A percentile compares a stretch with the other conserved stretches of the same genome.
Evolutionary conservation across 1,140 invertebrate species (phyloP).

Genomic region (Mycetomoellerius zeteki): DNA sequence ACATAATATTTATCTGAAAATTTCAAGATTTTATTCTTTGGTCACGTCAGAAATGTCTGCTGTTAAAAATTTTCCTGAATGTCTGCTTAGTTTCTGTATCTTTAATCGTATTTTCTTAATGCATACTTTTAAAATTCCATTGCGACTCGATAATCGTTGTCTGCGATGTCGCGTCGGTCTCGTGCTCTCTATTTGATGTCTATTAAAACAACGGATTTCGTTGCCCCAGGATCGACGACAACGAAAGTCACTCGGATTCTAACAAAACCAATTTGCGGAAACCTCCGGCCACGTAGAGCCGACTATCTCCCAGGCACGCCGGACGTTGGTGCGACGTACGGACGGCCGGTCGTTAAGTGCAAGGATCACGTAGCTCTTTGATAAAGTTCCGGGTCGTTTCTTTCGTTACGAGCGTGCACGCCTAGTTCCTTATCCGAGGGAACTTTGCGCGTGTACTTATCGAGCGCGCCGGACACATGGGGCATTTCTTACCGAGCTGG

Average conservation of each 20-base stretch:
- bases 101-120: conserved; percentile 31
- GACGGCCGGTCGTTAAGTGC: conserved; percentile 74
- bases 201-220: conserved; percentile 25
- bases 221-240: conserved; percentile 31
- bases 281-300: conserved; percentile 71
- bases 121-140: conserved; percentile 19
- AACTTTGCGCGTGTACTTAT: conserved; percentile 72
- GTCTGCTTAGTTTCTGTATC: conserved; percentile 11
- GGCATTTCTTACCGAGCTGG: conserved; percentile 62
- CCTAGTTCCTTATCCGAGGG: conserved; percentile 71
- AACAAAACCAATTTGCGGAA: conserved; percentile 77
- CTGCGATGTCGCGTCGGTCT: not conserved
- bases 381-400: conserved; percentile 77
- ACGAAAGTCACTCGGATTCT: conserved; percentile 68
- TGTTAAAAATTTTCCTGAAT: conserved; percentile 13
- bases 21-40: conserved; percentile 14
- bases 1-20: not conserved
- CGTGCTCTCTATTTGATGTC: not conserved
- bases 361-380: conserved; percentile 77
- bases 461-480: conserved; percentile 38
- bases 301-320: conserved; percentile 62
- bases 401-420: conserved; percentile 73
- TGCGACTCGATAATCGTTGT: conserved; percentile 10
- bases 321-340: conserved; percentile 56
- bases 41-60: not conserved